These are phyloP conservation scores for Scaptomyza polygonia DNA, from an alignment of 2,888 invertebrate species.

Conservation along the genomic window DNA sequence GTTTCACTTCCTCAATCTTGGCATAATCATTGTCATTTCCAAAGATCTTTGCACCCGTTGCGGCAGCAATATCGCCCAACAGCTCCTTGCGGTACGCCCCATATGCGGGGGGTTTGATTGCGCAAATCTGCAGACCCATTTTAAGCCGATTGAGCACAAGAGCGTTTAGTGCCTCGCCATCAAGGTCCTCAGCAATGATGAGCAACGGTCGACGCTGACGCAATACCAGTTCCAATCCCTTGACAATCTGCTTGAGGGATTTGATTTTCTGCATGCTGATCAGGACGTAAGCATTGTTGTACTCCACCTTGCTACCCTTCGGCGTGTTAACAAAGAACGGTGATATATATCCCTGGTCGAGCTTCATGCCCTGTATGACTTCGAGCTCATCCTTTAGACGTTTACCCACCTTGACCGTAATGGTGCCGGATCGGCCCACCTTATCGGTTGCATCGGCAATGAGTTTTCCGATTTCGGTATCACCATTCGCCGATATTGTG, in stretches of 20 bases:
- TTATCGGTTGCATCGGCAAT: conserved; percentile 98
- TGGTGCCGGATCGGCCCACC: conserved; percentile 98
- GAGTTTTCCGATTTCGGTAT: conserved; percentile 94
- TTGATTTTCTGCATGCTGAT: conserved; percentile 99
- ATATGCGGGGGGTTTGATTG: conserved; percentile 98
- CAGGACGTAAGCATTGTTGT: conserved; percentile 96
- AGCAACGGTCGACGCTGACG: conserved; percentile 95
- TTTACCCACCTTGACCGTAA: conserved; percentile 99
- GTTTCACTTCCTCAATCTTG: conserved; percentile 94
- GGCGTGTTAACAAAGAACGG: conserved; percentile 99
- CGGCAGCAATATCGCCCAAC: conserved; percentile 95
- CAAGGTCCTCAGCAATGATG: conserved; percentile 97
- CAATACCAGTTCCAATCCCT: conserved; percentile 97
- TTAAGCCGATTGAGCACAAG: conserved; percentile 96
- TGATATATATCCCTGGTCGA: conserved; percentile 99
- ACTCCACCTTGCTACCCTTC: conserved; percentile 99
- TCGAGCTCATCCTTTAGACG: conserved; percentile 97
- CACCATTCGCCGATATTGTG: conserved; percentile 99
- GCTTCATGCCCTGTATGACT: conserved; percentile 99
- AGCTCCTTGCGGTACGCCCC: conserved; percentile 97
- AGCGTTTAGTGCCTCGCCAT: conserved; percentile 96
- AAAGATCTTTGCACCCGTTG: conserved; percentile 96
- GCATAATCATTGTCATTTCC: conserved; percentile 96
- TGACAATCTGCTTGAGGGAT: conserved; percentile 97
- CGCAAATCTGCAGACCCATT: conserved; percentile 96